Evolutionary conservation across 2,113 vertebrate genomes (phyloP).

Genomic region (Chunga burmeisteri): DNA sequence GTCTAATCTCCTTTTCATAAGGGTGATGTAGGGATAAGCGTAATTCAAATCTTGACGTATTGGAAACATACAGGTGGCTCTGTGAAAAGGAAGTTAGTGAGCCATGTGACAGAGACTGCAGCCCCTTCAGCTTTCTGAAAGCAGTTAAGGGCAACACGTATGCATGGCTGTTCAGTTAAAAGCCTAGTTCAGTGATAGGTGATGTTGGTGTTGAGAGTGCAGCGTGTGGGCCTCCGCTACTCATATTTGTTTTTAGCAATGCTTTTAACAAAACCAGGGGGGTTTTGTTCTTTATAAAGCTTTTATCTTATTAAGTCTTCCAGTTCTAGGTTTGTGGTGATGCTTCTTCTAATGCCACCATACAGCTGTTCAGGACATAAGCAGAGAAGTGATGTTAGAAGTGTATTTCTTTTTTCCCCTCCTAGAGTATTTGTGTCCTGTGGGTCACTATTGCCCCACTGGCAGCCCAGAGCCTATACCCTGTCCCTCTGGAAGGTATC

Average conservation of each 20-base stretch:
- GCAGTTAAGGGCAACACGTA: not conserved
- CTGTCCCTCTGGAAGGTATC: conserved; percentile 83
- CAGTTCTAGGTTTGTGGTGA: not conserved
- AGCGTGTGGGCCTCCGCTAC: not conserved
- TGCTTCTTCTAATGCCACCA: not conserved
- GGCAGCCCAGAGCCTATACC: conserved; percentile 76
- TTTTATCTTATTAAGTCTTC: not conserved
- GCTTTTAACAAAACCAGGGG: not conserved
- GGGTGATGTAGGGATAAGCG: not conserved
- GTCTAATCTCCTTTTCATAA: not conserved
- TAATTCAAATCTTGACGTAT: not conserved
- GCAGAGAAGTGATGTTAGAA: not conserved
- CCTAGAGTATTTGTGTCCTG: conserved; percentile 75
- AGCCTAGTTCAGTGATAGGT: not conserved
- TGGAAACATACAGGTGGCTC: not conserved
- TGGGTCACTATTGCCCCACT: conserved; percentile 82
- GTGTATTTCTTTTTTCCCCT: not conserved
- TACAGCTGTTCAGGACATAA: not conserved
- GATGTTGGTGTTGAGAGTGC: not conserved
- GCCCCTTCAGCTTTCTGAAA: not conserved
- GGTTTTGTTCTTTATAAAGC: not conserved
- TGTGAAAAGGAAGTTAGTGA: not conserved
- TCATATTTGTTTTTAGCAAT: not conserved
- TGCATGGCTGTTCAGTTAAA: not conserved
- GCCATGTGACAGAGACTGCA: not conserved